These are phyloP conservation scores for Pegoplata infirma DNA, from an alignment of 2,888 invertebrate species.

Conservation along the genomic window DNA sequence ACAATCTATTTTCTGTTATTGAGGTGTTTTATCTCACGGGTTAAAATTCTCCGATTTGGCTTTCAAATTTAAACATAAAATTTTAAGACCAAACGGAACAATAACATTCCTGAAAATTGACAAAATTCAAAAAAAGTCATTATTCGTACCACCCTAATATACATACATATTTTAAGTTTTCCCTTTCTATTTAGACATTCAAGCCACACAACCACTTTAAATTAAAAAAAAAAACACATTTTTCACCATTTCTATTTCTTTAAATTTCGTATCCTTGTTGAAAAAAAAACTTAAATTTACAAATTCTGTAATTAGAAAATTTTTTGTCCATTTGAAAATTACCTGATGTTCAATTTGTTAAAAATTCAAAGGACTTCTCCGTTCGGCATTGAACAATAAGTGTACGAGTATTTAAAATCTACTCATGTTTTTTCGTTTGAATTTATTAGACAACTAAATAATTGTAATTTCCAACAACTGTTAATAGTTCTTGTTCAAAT, in stretches of 20 bases:
- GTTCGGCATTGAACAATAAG: background rate
- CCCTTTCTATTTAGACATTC: conserved; percentile 1
- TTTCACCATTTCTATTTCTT: background rate
- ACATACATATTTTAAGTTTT: background rate
- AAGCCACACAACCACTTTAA: background rate
- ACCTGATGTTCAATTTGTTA: background rate
- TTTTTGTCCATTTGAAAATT: no score
- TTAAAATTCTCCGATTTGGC: no score
- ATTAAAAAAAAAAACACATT: conserved; percentile 1
- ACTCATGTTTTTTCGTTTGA: conserved; percentile 9
- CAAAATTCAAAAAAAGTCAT: no score
- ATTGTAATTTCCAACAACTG: conserved; percentile 15
- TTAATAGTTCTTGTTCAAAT: background rate
- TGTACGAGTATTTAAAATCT: conserved; percentile 5
- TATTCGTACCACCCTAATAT: no score
- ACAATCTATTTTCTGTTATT: no score
- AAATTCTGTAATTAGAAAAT: no score
- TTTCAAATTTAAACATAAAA: no score
- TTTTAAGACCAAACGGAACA: no score
- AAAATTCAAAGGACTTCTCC: conserved; percentile 19
- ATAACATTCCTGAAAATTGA: no score
- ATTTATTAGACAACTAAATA: conserved; percentile 3
- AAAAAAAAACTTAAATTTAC: no score
- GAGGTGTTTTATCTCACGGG: no score
- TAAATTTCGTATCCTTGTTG: no score